Base-by-base conservation (phyloP, 53 echinoderm and acorn worm species). In the Luidia sarsii region DNA sequence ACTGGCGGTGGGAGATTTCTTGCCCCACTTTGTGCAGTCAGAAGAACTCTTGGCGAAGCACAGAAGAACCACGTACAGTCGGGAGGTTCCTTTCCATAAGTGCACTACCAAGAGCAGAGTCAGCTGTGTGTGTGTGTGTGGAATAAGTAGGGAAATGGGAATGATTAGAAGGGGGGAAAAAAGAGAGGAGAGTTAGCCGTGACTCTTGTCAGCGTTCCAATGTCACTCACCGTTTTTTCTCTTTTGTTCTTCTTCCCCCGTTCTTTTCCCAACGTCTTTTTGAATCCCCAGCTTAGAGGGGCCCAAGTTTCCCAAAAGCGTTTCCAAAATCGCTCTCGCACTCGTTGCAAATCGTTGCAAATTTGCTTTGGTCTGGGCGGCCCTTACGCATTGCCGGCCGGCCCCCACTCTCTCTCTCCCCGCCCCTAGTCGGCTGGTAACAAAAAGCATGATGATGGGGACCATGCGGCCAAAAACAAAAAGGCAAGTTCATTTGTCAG, bases 161-260 rank as follows among this genome's bases (percentile, higher is more conserved):
- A n/a, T n/a, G n/a, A n/a, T n/a, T n/a, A n/a, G 68, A 54, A 66
- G 41, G 41, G 41, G 11, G 41, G 6, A 11, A 6, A 41, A 41
- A 41, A 41, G 41, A 41, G 41, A 41, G 41, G 41, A 41, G 41
- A 41, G 41, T 41, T 41, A 41, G 15, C 16, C 27, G 46, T 20
- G 57, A 18, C 75, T 30, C 75, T 30, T 77, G 39, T 67, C 46
- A 24, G 39, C 59, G 77, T 60, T 45, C n/a, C 60, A 46, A 41
- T 77, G 77, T 77, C 77, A 87, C 87, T 87, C 64, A 87, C 87
- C 71, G 59, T 87, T 68, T 79, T 85, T 80, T 69, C 71, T 80
- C 85, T 59, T 85, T 80, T 69, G 70, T 87, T 87, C 71, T 87
- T 87, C 71, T 87, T 81, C 87, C 87, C 80, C 87, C 87, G 11